Evolutionary conservation across 2,113 vertebrate species (phyloP).

Genomic region (Engraulis encrasicolus): DNA sequence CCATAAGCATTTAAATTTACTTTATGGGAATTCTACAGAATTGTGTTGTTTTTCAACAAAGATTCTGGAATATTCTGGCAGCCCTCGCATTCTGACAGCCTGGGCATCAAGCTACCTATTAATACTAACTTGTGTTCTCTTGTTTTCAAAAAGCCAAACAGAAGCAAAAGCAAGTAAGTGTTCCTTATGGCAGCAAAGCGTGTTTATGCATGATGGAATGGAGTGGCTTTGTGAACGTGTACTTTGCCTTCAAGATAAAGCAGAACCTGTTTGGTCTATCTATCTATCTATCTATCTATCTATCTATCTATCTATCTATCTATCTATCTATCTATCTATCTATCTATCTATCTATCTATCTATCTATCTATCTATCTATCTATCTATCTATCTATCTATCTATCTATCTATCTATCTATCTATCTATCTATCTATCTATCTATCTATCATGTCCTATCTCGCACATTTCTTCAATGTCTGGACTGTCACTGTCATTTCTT

Average conservation of each 20-base stretch:
- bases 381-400: neutral
- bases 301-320: constrained; percentile 29
- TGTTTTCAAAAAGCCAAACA: constrained; percentile 89
- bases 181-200: constrained; percentile 18
- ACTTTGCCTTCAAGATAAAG: neutral
- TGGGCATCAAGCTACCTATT: neutral
- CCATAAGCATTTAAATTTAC: too few relatives aligned
- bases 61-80: neutral
- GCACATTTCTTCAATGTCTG: too few relatives aligned
- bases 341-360: neutral
- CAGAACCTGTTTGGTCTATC: too few relatives aligned
- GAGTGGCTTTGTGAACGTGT: neutral
- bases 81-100: too few relatives aligned
- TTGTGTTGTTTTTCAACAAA: neutral
- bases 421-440: neutral
- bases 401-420: neutral
- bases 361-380: neutral
- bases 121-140: constrained; percentile 69
- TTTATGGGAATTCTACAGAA: too few relatives aligned
- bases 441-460: neutral
- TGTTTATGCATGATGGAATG: constrained; percentile 18
- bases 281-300: neutral
- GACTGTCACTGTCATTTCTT: too few relatives aligned
- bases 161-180: constrained; percentile 96
- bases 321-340: neutral